phyloP scores from a whole-genome alignment of 2,113 vertebrate species.

The Mesoclemmys tuberculata region DNA sequence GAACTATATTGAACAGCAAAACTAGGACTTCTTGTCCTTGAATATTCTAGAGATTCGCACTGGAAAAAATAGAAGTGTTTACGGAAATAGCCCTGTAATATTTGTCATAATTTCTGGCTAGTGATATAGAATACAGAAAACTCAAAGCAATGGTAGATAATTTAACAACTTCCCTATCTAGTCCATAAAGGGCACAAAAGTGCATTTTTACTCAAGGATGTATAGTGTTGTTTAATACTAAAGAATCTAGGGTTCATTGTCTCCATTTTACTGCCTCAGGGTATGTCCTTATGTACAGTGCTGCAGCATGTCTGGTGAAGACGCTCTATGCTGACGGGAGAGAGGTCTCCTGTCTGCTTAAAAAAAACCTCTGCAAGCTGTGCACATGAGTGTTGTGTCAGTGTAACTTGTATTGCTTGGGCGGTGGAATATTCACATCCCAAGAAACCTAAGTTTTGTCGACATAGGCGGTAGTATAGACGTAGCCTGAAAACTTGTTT shows the following conservation, averaged over 20 bases:
- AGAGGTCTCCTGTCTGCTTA: no score
- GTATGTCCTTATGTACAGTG: no score
- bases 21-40: not conserved
- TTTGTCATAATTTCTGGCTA: not conserved
- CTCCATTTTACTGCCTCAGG: not conserved
- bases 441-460: no score
- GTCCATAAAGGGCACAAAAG: not conserved
- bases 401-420: no score
- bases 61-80: not conserved
- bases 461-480: no score
- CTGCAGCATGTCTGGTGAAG: no score
- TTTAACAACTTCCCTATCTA: not conserved
- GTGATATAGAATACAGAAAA: constrained; percentile 20
- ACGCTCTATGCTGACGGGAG: no score
- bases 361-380: no score
- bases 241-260: not conserved
- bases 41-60: not conserved
- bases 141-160: not conserved
- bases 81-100: not conserved
- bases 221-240: not conserved
- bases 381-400: no score
- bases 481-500: not conserved
- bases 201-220: not conserved
- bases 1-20: not conserved
- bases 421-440: no score